Conservation (phyloP, 2,113 vertebrate genomes). For the Festucalex cinctus region DNA sequence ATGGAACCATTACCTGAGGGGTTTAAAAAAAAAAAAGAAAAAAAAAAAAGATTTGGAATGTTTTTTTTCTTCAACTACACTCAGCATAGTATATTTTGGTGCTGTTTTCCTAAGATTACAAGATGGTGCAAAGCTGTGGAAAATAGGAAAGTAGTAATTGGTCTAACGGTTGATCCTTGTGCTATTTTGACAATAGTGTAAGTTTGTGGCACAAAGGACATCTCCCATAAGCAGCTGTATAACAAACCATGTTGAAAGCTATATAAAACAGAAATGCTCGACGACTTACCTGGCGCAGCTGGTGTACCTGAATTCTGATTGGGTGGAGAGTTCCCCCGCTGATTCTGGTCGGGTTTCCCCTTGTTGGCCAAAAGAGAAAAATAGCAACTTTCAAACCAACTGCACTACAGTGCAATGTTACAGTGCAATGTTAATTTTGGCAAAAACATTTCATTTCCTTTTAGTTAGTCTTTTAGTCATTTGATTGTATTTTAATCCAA, state of each 20-base stretch:
- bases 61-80: neutral
- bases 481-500: too few relatives aligned
- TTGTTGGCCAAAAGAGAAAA: conserved; percentile 50
- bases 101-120: neutral
- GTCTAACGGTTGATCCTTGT: too few relatives aligned
- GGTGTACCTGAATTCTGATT: conserved; percentile 86
- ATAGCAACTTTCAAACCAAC: neutral
- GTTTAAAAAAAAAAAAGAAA: too few relatives aligned
- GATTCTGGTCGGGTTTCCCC: conserved; percentile 88
- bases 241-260: neutral
- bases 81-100: neutral
- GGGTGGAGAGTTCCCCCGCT: conserved; percentile 83
- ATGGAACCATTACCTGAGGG: conserved; percentile 84
- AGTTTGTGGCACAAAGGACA: neutral
- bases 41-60: neutral
- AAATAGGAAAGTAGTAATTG: too few relatives aligned
- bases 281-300: conserved; percentile 80
- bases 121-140: too few relatives aligned
- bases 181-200: too few relatives aligned
- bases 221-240: too few relatives aligned
- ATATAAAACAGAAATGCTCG: neutral
- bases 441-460: too few relatives aligned
- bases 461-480: too few relatives aligned
- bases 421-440: too few relatives aligned
- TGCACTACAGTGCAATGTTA: neutral